Percentiles rank a stretch among this genome's conserved stretches.
phyloP scores from a whole-genome alignment of 1,140 invertebrate species.

The Marisa cornuarietis region DNA sequence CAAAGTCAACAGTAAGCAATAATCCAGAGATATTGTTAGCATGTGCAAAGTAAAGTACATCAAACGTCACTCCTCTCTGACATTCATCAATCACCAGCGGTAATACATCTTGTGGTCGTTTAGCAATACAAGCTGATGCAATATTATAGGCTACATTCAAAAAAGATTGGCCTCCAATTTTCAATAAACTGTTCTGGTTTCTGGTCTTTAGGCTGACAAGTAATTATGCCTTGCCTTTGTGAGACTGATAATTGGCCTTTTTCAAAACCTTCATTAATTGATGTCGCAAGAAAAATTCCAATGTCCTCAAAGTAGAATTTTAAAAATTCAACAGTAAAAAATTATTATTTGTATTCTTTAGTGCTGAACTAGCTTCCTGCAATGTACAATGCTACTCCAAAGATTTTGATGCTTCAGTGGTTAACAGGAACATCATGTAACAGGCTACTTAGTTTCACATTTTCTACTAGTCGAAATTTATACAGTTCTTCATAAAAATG shows the following conservation, averaged over 20 bases:
- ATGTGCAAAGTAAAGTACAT: background rate
- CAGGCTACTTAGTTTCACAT: background rate
- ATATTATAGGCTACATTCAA: slow-evolving; percentile 1
- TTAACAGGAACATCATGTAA: background rate
- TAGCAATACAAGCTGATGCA: background rate
- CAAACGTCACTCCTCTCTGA: background rate
- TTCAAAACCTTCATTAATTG: background rate
- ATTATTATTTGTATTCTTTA: background rate
- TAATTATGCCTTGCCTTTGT: background rate
- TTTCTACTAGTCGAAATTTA: background rate
- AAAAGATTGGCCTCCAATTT: background rate
- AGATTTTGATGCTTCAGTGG: background rate
- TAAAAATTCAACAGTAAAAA: too few species aligned
- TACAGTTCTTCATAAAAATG: background rate
- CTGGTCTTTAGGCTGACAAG: background rate
- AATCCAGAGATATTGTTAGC: background rate
- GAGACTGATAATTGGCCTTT: background rate
- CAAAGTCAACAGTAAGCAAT: slow-evolving; percentile 3
- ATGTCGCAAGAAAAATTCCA: background rate
- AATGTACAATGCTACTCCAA: background rate
- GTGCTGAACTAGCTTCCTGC: background rate
- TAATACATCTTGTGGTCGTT: background rate
- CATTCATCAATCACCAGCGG: background rate
- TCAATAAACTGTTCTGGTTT: background rate
- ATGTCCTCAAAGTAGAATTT: background rate